These are phyloP conservation scores for Hololepta plana DNA, from an alignment of 2,888 invertebrate species.

Conservation along the genomic window DNA sequence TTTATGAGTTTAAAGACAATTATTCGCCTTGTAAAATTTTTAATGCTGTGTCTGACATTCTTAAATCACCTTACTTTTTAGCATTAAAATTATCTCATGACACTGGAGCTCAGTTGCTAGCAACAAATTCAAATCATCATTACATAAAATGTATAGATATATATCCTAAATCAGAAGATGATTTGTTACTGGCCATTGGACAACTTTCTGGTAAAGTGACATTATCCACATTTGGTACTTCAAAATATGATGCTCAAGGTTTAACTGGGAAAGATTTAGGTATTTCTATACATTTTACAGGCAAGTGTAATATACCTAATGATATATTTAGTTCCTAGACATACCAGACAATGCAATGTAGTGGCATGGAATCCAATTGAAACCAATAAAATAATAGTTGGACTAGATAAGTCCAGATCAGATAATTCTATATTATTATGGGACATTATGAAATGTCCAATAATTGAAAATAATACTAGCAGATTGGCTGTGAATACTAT, in stretches of 20 bases:
- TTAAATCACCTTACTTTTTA: conserved; percentile 20
- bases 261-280: conserved; percentile 62
- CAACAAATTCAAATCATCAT: conserved; percentile 55
- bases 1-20: conserved; percentile 40
- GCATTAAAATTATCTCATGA: conserved; percentile 51
- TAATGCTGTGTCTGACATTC: neutral
- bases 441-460: conserved; percentile 50
- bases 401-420: conserved; percentile 74
- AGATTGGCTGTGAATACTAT: conserved; percentile 19
- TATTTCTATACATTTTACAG: conserved; percentile 25
- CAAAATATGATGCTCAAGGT: conserved; percentile 43
- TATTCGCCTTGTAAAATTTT: conserved; percentile 19
- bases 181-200: conserved; percentile 72
- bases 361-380: conserved; percentile 79
- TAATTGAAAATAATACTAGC: conserved; percentile 9
- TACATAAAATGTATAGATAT: conserved; percentile 78
- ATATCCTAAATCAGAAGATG: conserved; percentile 57
- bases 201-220: conserved; percentile 77
- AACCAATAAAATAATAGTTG: conserved; percentile 64
- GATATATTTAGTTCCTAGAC: conserved; percentile 49
- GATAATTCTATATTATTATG: conserved; percentile 80
- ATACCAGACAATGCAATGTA: conserved; percentile 69
- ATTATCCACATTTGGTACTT: conserved; percentile 58
- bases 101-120: conserved; percentile 48
- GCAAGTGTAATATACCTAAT: conserved; percentile 1